Evolutionary conservation across 2,113 vertebrate genomes (phyloP), one percentile per base, ranked within the genome.

Genomic region (Calidris pugnax): DNA sequence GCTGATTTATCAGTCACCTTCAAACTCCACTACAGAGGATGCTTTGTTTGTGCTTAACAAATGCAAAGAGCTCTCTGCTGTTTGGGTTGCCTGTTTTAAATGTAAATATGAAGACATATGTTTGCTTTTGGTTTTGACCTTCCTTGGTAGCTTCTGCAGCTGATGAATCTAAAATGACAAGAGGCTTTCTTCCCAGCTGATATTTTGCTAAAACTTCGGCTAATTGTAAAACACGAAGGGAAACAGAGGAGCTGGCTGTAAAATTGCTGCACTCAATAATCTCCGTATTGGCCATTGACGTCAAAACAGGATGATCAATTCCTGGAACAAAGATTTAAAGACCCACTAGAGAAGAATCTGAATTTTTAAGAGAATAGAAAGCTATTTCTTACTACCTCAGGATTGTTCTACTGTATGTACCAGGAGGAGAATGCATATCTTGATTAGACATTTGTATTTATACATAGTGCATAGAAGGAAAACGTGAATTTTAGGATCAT

Each of bases 261-360:
- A 92, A 94, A 90, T 81, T 93, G 79, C 68, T 84, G 72, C 68
- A 60, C 60, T 95, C 60, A 86, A 53, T 93, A 97, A 93, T 88
- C 35, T 90, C 55, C 53, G 33, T 50, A 92, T 89, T 94, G 88
- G 73, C 80, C 66, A 90, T 78, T 93, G 83, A 94, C 0, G 27
- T 96, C 90, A 93, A 95, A 94, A 84, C 24, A 68, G 80, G 69
- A 67, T 95, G 88, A 97, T 75, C 90, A 67, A 75, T 89, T 89
- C 83, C 80, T 90, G 79, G 43, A 95, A 74, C 60, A 95, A 86
- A 94, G 80, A 92, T 94, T 96, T 96, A 95, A 96, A 92, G 73
- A 84, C 88, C 47, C 39, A 78, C 60, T 86, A 71, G 76, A 95
- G 90, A 90, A 78, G 85, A 94, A 84, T 63, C 51, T 72, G 72